Evolutionary conservation across 2,888 invertebrate genomes (phyloP).

Genomic region (Acleris sparsana): DNA sequence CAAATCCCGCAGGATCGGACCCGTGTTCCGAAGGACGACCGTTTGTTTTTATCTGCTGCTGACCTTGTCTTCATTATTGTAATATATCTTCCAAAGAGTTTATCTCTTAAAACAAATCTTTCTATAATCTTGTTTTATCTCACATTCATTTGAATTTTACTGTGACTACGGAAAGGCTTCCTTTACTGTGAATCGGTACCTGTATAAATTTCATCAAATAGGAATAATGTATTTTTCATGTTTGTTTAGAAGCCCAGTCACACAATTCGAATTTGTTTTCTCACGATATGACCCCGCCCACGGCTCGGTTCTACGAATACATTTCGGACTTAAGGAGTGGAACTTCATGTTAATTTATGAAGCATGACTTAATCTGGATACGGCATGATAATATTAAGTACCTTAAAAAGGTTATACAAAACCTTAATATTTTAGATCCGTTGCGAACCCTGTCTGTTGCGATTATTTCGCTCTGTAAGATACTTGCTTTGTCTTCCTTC

Average conservation of each 20-base stretch:
- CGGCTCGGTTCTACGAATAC: slow-evolving; percentile 69
- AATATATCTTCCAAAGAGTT: slow-evolving; percentile 69
- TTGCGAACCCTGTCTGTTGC: background rate
- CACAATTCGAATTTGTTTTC: slow-evolving; percentile 71
- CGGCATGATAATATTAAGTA: slow-evolving; percentile 44
- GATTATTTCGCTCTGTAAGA: slow-evolving; percentile 8
- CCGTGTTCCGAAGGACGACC: slow-evolving; percentile 65
- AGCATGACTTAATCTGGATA: slow-evolving; percentile 55
- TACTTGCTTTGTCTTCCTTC: slow-evolving; percentile 12
- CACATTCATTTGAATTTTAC: slow-evolving; percentile 37
- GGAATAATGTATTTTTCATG: slow-evolving; percentile 37
- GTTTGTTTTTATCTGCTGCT: slow-evolving; percentile 76
- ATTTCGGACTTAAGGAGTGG: slow-evolving; percentile 66
- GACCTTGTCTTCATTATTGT: slow-evolving; percentile 74
- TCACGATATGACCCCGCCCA: slow-evolving; percentile 70
- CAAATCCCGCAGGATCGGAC: slow-evolving; percentile 67
- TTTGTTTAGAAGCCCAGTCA: slow-evolving; percentile 53
- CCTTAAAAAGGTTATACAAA: slow-evolving; percentile 1
- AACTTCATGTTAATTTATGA: slow-evolving; percentile 66
- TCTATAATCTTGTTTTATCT: slow-evolving; percentile 54
- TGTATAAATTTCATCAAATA: slow-evolving; percentile 28
- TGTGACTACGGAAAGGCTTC: slow-evolving; percentile 21
- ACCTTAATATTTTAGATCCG: background rate
- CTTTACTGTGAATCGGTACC: slow-evolving; percentile 15
- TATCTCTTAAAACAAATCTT: slow-evolving; percentile 64